phyloP scores from a whole-genome alignment of 2,113 vertebrate genomes.

The Alces alces region DNA sequence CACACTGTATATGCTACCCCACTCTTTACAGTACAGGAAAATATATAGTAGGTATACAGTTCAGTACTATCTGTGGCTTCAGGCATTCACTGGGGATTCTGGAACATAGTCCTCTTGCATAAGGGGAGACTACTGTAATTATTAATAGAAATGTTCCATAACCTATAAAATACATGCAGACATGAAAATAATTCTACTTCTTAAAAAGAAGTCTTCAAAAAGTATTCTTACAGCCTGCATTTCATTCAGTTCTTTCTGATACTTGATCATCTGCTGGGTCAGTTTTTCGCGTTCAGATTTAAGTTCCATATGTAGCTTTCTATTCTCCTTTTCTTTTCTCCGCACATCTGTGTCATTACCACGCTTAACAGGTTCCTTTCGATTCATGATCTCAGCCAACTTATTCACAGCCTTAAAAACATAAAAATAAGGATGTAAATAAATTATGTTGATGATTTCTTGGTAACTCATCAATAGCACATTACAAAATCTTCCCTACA shows the following conservation, averaged over 20 bases:
- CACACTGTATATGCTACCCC: background rate
- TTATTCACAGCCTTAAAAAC: conserved; percentile 92
- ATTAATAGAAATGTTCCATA: background rate
- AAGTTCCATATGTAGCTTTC: conserved; percentile 96
- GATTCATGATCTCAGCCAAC: conserved; percentile 98
- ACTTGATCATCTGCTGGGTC: conserved; percentile 97
- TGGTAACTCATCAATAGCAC: background rate
- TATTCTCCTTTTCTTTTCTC: conserved; percentile 97
- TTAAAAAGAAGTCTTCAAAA: background rate
- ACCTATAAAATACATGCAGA: background rate
- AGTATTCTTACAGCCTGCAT: conserved; percentile 92
- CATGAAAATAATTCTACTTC: background rate
- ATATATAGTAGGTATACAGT: background rate
- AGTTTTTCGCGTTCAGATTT: conserved; percentile 96
- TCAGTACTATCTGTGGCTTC: background rate
- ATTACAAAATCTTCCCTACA: background rate
- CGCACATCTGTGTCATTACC: conserved; percentile 95
- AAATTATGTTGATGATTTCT: background rate
- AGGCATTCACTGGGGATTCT: background rate
- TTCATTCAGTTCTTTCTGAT: conserved; percentile 97
- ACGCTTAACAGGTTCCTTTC: conserved; percentile 92
- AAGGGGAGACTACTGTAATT: background rate
- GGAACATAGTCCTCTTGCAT: background rate
- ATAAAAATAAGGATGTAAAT: background rate
- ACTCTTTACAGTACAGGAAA: background rate